A percentile compares a stretch with the other conserved stretches of the same genome.
Evolutionary conservation across 1,140 invertebrate genomes (phyloP).

Genomic region (Ectropis grisescens): DNA sequence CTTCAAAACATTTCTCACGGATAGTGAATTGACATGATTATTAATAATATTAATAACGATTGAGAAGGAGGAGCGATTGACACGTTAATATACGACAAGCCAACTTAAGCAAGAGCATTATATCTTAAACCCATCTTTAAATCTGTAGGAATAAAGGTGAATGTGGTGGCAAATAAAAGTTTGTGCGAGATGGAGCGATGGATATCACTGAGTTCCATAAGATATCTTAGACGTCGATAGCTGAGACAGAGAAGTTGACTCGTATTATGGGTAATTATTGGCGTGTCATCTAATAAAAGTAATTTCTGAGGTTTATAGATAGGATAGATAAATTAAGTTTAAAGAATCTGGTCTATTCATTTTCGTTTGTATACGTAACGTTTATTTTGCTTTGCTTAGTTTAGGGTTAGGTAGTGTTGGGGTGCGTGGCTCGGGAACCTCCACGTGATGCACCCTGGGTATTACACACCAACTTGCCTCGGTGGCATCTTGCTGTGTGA

Average conservation of each 20-base stretch:
- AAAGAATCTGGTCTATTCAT: too few relatives aligned
- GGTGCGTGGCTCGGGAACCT: too few relatives aligned
- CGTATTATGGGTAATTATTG: conserved; percentile 55
- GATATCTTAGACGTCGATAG: conserved; percentile 22
- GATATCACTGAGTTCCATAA: conserved; percentile 32
- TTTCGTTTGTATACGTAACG: too few relatives aligned
- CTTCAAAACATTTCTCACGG: conserved; percentile 52
- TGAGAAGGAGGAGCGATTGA: conserved; percentile 49
- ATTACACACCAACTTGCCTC: too few relatives aligned
- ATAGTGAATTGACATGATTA: conserved; percentile 47
- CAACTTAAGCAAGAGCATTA: conserved; percentile 2
- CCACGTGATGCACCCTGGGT: too few relatives aligned
- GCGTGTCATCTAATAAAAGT: conserved; percentile 45
- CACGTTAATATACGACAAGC: conserved; percentile 44
- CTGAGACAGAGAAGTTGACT: conserved; percentile 54
- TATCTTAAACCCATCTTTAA: not conserved
- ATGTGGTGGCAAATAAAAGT: conserved; percentile 1
- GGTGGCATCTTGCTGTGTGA: too few relatives aligned
- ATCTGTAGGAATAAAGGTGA: conserved; percentile 6
- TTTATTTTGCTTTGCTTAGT: too few relatives aligned
- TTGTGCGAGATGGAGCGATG: conserved; percentile 27
- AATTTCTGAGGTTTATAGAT: conserved; percentile 6
- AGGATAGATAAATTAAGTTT: too few relatives aligned
- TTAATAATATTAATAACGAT: conserved; percentile 58
- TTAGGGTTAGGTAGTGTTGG: too few relatives aligned